Base-by-base conservation (phyloP, 2,888 invertebrate genomes). In the Augochlorella aurata region DNA sequence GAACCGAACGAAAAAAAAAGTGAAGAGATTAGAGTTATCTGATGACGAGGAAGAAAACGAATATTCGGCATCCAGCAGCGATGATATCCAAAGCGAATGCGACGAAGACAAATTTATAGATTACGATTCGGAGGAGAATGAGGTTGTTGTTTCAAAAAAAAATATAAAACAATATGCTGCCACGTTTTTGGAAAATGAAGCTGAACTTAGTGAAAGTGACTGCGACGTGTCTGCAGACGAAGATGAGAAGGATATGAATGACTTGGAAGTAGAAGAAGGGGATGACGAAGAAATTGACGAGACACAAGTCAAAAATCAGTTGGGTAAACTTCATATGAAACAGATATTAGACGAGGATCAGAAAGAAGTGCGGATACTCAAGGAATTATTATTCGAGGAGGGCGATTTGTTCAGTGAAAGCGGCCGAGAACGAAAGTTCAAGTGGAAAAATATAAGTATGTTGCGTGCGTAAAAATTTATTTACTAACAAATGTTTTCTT, bases 191-290 rank as follows among this genome's bases (percentile, higher is more conserved):
- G 98, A 99, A 87, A 95, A 96, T 58, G 98, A 99, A 94, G 98
- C 98, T 0, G 98, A 98, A 90, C 94, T 99, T 50, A 98, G 98
- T 0, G 98, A 98, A 90, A 97, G 97, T 3, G 98, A 98, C 87
- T 97, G 97, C 96, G 97, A 96, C 0, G 82, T 83, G 9, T 97
- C 97, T 67, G 98, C 96, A 0, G 98, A 98, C 91, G 98, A 97
- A 93, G 97, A 98, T 93, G 97, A 98, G 93, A 95, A 95, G 52
- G 96, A 96, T 76, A 93, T 97, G 89, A 98, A 98, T 92, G 94
- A 95, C 74, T 95, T 98, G 93, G 98, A 98, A 92, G 94, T 95
- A 4, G 98, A 98, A 93, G 96, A 96, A 78, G 98, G 97, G 0
- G 98, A 99, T 89, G 95, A 95, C 16, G 98, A 98, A 79, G 95